These are phyloP conservation scores for Nothobranchius kuhntae DNA, from an alignment of 2,113 vertebrate species.

Conservation along the genomic window DNA sequence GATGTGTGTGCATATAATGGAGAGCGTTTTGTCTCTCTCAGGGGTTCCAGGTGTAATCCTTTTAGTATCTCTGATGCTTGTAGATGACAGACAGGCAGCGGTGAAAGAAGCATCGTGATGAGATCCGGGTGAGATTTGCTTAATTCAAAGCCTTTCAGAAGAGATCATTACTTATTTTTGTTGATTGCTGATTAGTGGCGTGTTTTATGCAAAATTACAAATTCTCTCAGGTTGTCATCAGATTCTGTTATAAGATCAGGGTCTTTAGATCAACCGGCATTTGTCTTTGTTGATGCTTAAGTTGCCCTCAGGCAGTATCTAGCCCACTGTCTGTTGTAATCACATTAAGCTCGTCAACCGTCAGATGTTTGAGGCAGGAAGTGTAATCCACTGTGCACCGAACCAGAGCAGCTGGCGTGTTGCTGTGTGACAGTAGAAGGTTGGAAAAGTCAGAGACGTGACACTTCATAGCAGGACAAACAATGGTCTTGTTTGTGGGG, in stretches of 20 bases:
- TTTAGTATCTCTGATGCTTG: constrained; percentile 23
- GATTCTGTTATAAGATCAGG: constrained; percentile 30
- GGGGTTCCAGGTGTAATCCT: constrained; percentile 13
- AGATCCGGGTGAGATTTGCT: constrained; percentile 33
- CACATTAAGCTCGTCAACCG: constrained; percentile 32
- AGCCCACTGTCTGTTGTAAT: constrained; percentile 34
- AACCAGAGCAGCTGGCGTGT: neutral
- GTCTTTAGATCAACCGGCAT: constrained; percentile 22
- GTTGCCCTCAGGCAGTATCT: constrained; percentile 30
- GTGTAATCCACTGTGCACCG: constrained; percentile 17
- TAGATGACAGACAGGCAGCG: constrained; percentile 40
- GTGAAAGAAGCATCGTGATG: constrained; percentile 34
- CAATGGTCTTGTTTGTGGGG: constrained; percentile 34
- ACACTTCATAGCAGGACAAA: constrained; percentile 26
- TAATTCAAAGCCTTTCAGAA: constrained; percentile 39
- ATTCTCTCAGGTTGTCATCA: constrained; percentile 34
- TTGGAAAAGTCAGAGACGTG: constrained; percentile 13
- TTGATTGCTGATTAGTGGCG: constrained; percentile 30
- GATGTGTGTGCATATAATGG: neutral
- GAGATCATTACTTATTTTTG: constrained; percentile 20
- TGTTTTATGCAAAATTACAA: constrained; percentile 30
- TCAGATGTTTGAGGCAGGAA: constrained; percentile 36
- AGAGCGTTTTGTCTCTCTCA: constrained; percentile 6
- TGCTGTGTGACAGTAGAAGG: constrained; percentile 35
- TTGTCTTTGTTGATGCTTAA: constrained; percentile 3